Percentiles rank a stretch among this genome's conserved stretches.
These are phyloP conservation scores for Corvus moneduloides DNA, from an alignment of 2,113 vertebrate species.

Conservation along the genomic window DNA sequence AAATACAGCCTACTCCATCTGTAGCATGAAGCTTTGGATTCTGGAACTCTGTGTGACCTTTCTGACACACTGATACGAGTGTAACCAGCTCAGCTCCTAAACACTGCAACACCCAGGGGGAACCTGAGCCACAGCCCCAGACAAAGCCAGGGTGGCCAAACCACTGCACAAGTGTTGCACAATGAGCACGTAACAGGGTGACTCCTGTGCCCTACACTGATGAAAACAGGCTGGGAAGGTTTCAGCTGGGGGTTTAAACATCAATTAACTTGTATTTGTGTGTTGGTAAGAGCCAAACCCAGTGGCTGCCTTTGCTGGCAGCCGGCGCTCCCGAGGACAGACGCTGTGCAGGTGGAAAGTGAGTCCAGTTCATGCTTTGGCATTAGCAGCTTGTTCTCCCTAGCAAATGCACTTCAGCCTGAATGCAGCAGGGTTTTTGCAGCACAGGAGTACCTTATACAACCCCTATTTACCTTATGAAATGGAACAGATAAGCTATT, in stretches of 20 bases:
- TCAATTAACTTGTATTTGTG: not conserved
- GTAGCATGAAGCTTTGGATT: not conserved
- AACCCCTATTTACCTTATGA: not conserved
- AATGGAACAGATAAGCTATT: not conserved
- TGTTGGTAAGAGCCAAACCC: not conserved
- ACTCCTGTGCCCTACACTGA: not conserved
- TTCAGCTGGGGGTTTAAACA: not conserved
- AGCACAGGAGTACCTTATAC: not conserved
- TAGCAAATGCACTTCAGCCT: not conserved
- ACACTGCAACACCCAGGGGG: not conserved
- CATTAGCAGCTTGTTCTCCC: slow-evolving; percentile 13
- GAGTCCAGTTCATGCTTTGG: not conserved
- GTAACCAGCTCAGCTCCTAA: not conserved
- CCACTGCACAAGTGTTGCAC: not conserved
- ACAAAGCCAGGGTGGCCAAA: not conserved
- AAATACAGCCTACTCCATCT: not conserved
- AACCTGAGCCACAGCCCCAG: not conserved
- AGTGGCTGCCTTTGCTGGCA: not conserved
- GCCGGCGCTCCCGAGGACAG: not conserved
- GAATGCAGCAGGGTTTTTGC: not conserved
- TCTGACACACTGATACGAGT: not conserved
- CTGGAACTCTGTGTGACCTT: not conserved
- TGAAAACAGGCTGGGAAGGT: not conserved
- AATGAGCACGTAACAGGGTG: rapidly evolving
- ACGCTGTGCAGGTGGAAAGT: not conserved